Evolutionary conservation across 2,888 invertebrate species (phyloP).

Genomic region (Keiferia lycopersicella): DNA sequence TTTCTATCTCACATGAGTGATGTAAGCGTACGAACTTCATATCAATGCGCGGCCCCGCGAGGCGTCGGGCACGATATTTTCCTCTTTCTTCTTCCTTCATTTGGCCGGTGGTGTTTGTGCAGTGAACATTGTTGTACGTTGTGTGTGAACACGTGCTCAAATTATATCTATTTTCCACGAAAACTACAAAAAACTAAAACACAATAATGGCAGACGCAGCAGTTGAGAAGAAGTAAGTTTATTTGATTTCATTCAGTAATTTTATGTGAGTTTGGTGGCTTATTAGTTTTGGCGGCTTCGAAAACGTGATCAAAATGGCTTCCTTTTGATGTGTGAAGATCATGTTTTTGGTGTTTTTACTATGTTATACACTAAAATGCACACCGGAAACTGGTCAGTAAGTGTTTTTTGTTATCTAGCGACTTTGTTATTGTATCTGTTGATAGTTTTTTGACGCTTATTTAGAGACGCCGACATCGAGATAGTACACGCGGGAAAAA

Average conservation of each 20-base stretch:
- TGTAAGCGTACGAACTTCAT: constrained; percentile 60
- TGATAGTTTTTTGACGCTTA: constrained; percentile 50
- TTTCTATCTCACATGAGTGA: constrained; percentile 49
- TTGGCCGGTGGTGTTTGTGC: constrained; percentile 76
- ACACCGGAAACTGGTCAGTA: constrained; percentile 16
- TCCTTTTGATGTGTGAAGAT: constrained; percentile 61
- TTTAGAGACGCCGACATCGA: constrained; percentile 54
- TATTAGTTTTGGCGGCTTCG: constrained; percentile 72
- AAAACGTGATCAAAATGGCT: constrained; percentile 82
- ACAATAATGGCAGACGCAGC: constrained; percentile 86
- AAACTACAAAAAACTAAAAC: constrained; percentile 46
- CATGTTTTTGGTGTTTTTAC: constrained; percentile 47
- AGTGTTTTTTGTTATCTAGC: constrained; percentile 20
- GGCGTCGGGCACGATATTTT: constrained; percentile 65
- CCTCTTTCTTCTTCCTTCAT: constrained; percentile 73
- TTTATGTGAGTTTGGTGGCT: constrained; percentile 40
- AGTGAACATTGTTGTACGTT: constrained; percentile 69
- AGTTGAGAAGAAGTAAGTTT: constrained; percentile 85
- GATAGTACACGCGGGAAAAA: constrained; percentile 72
- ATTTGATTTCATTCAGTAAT: constrained; percentile 41
- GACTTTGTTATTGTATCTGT: constrained; percentile 40
- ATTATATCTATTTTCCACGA: constrained; percentile 52
- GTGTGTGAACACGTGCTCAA: constrained; percentile 71
- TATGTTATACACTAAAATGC: constrained; percentile 32
- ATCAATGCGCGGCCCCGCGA: constrained; percentile 56